A percentile compares a stretch with the other conserved stretches of the same genome.
Conservation (phyloP, 2,797 vertebrate species). For the Lutjanus argentimaculatus region DNA sequence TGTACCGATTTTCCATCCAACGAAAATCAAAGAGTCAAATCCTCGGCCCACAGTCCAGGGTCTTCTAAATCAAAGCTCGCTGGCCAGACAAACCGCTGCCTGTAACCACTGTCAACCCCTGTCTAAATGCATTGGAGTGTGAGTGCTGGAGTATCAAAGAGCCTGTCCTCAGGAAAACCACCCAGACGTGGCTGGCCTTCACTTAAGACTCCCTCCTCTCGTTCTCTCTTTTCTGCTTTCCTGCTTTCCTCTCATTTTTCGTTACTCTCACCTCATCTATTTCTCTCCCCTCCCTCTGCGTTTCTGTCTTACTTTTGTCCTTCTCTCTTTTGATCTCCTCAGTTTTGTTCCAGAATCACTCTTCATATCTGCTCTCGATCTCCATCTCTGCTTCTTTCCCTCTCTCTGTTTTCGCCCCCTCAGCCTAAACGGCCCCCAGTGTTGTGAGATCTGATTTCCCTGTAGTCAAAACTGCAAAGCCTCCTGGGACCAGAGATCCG, state of each 20-base stretch:
- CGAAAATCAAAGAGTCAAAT: slow-evolving; percentile 76
- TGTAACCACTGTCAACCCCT: slow-evolving; percentile 79
- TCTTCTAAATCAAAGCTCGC: slow-evolving; percentile 77
- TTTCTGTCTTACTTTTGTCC: slow-evolving; percentile 54
- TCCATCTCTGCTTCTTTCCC: slow-evolving; percentile 16
- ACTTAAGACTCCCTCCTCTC: slow-evolving; percentile 37
- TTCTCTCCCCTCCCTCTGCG: slow-evolving; percentile 25
- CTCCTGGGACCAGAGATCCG: slow-evolving; percentile 63
- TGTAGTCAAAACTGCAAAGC: slow-evolving; percentile 75
- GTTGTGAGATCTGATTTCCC: slow-evolving; percentile 81
- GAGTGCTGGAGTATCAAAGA: slow-evolving; percentile 76
- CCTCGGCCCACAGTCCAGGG: slow-evolving; percentile 65
- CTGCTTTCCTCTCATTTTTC: slow-evolving; percentile 54
- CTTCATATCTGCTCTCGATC: slow-evolving; percentile 39
- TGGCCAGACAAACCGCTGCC: slow-evolving; percentile 75
- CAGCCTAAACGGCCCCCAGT: slow-evolving; percentile 57
- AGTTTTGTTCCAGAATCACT: slow-evolving; percentile 41
- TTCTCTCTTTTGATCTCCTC: slow-evolving; percentile 50
- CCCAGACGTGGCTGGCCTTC: slow-evolving; percentile 74
- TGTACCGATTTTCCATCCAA: slow-evolving; percentile 68
- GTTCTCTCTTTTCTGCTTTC: slow-evolving; percentile 38
- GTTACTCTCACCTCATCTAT: slow-evolving; percentile 70
- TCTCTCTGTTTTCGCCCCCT: slow-evolving; percentile 43
- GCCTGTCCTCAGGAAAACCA: slow-evolving; percentile 78
- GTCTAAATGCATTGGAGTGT: slow-evolving; percentile 71